These are phyloP conservation scores for Stenchaetothrips biformis DNA, from an alignment of 2,888 invertebrate species.

Conservation along the genomic window DNA sequence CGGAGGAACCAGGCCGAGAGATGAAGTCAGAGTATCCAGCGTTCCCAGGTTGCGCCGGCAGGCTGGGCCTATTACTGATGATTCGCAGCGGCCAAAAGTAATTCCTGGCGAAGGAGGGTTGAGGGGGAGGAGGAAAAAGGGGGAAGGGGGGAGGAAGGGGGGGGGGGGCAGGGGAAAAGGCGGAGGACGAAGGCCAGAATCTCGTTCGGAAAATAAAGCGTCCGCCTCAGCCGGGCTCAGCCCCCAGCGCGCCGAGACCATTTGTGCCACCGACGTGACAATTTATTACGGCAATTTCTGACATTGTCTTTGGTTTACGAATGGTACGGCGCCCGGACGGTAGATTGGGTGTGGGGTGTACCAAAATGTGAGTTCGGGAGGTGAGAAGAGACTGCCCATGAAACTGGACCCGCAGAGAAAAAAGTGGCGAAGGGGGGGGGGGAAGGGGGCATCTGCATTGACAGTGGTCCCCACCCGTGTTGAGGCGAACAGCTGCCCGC, in stretches of 20 bases:
- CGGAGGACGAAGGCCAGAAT: not conserved
- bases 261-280: conserved; percentile 24
- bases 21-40: too few relatives aligned
- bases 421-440: too few relatives aligned
- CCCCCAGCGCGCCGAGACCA: conserved; percentile 4
- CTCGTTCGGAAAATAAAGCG: not conserved
- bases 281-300: conserved; percentile 21
- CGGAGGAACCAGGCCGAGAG: too few relatives aligned
- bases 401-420: too few relatives aligned
- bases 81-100: not conserved
- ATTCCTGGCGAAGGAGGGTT: not conserved
- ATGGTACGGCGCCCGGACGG: not conserved
- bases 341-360: too few relatives aligned
- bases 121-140: not conserved
- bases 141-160: conserved; percentile 12
- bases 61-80: too few relatives aligned
- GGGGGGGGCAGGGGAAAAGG: not conserved
- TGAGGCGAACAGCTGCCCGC: too few relatives aligned
- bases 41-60: too few relatives aligned
- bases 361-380: not conserved
- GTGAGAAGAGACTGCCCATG: not conserved
- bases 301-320: conserved; percentile 19
- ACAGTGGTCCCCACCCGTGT: too few relatives aligned
- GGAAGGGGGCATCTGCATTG: too few relatives aligned
- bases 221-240: not conserved